Conservation (phyloP, 2,888 invertebrate species). For the Acanthopleura granulata region DNA sequence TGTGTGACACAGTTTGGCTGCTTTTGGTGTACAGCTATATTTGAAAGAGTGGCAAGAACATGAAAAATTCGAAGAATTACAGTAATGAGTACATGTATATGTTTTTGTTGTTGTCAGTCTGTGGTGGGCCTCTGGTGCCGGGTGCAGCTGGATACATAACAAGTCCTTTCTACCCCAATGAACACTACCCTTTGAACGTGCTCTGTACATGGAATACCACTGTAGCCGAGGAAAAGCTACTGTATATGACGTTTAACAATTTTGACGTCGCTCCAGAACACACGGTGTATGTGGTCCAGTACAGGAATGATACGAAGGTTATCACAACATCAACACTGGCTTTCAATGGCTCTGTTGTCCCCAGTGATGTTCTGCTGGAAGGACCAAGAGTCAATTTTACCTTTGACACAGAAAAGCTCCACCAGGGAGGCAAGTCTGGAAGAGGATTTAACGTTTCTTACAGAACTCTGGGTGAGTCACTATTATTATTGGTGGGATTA, state of each 20-base stretch:
- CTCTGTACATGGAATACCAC: neutral
- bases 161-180: conserved; percentile 9
- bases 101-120: neutral
- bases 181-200: conserved; percentile 1
- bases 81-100: too few species aligned
- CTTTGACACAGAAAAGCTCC: neutral
- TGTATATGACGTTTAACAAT: neutral
- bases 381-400: neutral
- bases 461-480: neutral
- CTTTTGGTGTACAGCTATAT: too few species aligned
- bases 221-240: neutral
- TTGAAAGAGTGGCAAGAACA: too few species aligned
- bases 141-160: neutral
- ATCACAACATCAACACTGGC: neutral
- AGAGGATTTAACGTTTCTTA: conserved; percentile 9
- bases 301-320: neutral
- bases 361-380: neutral
- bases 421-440: conserved; percentile 10
- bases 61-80: too few species aligned
- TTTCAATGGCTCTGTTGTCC: neutral
- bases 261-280: neutral
- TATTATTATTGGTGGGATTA: too few species aligned
- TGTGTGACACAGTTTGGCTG: too few species aligned
- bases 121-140: neutral
- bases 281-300: neutral